These are phyloP conservation scores for Micromussa lordhowensis DNA, from an alignment of 92 coral and sea anemone genomes.

Conservation along the genomic window DNA sequence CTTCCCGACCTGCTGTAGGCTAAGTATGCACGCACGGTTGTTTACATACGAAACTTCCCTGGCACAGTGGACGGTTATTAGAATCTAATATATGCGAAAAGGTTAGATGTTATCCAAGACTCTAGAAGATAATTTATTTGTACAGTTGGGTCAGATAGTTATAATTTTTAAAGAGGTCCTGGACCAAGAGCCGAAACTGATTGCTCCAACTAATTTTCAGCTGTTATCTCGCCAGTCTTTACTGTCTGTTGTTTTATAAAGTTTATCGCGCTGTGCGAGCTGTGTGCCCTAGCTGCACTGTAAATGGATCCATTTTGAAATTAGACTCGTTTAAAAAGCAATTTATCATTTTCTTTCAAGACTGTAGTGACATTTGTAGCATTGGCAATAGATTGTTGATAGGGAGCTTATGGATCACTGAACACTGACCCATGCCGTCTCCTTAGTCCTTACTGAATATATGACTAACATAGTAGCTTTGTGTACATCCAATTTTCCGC, in stretches of 20 bases:
- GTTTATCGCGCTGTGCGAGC: slow-evolving; percentile 44
- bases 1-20: background rate
- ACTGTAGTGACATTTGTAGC: background rate
- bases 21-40: background rate
- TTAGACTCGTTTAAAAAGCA: slow-evolving; percentile 38
- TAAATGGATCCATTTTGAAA: slow-evolving; percentile 7
- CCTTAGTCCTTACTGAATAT: background rate
- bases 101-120: slow-evolving; percentile 33
- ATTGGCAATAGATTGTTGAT: slow-evolving; percentile 1
- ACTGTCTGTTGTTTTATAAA: slow-evolving; percentile 6
- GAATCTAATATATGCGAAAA: background rate
- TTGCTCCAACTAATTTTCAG: slow-evolving; percentile 9
- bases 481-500: background rate
- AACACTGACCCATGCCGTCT: background rate
- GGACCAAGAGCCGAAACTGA: slow-evolving; percentile 10
- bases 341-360: slow-evolving; percentile 57
- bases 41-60: background rate
- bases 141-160: slow-evolving; percentile 8
- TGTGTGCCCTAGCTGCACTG: slow-evolving; percentile 16
- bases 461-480: background rate
- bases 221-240: slow-evolving; percentile 2
- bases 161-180: background rate
- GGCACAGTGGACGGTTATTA: slow-evolving; percentile 2
- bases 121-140: slow-evolving; percentile 24
- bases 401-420: background rate